Conservation (phyloP, 2,797 vertebrate species). For the Phalloptychus januarius region DNA sequence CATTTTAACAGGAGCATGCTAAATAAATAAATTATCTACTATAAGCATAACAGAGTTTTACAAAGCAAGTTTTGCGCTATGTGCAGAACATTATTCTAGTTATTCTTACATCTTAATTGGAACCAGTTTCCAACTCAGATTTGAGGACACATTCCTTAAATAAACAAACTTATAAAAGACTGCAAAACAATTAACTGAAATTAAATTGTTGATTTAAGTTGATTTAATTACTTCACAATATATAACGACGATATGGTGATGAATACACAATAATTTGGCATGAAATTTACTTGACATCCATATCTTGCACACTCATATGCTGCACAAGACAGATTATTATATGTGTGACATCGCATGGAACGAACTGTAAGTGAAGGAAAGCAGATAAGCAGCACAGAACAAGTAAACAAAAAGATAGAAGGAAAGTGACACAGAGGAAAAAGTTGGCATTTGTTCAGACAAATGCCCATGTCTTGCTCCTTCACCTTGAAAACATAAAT, state of each 20-base stretch:
- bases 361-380: background rate
- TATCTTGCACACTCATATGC: background rate
- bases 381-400: background rate
- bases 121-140: background rate
- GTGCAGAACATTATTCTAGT: background rate
- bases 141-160: no score
- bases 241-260: background rate
- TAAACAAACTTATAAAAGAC: background rate
- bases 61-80: background rate
- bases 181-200: background rate
- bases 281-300: background rate
- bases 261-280: slow-evolving; percentile 1
- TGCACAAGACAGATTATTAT: background rate
- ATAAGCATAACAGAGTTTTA: background rate
- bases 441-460: slow-evolving; percentile 30
- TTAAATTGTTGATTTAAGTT: background rate
- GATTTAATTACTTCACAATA: background rate
- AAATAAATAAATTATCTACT: background rate
- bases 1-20: background rate
- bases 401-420: slow-evolving; percentile 9
- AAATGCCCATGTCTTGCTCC: slow-evolving; percentile 29
- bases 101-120: background rate
- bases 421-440: slow-evolving; percentile 13
- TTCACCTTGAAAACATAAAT: slow-evolving; percentile 55
- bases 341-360: slow-evolving; percentile 7